Evolutionary conservation across 1,140 invertebrate species (phyloP).

Genomic region (Orius laevigatus): DNA sequence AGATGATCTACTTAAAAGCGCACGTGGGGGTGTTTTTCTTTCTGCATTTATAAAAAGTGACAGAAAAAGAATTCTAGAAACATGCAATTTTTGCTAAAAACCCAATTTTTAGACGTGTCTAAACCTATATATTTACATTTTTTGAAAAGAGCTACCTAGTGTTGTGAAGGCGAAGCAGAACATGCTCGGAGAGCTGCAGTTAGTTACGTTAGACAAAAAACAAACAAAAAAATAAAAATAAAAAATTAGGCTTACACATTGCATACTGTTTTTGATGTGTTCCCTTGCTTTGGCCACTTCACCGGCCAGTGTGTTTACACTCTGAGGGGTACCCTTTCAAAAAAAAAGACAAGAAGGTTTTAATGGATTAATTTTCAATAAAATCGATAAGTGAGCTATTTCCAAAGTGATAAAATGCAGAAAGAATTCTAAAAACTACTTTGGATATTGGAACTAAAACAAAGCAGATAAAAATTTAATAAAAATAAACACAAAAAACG

Average conservation of each 20-base stretch:
- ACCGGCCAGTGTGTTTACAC: constrained; percentile 29
- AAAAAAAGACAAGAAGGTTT: constrained; percentile 7
- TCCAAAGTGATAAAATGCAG: background rate
- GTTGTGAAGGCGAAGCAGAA: too few species aligned
- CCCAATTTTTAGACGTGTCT: too few species aligned
- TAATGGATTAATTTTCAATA: constrained; percentile 2
- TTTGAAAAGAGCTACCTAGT: too few species aligned
- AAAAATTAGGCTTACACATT: constrained; percentile 32
- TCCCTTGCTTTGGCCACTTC: constrained; percentile 37
- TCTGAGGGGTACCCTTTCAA: constrained; percentile 12
- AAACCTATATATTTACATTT: too few species aligned
- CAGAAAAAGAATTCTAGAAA: constrained; percentile 5
- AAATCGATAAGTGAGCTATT: background rate
- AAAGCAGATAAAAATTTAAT: too few species aligned
- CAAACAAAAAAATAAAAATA: constrained; percentile 1
- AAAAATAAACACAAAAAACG: too few species aligned
- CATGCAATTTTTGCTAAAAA: too few species aligned
- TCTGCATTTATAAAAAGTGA: background rate
- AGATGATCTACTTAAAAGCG: too few species aligned
- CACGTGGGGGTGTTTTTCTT: too few species aligned
- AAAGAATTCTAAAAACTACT: constrained; percentile 2
- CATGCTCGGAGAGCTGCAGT: background rate
- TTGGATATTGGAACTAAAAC: too few species aligned
- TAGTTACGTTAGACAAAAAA: constrained; percentile 1
- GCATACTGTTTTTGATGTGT: constrained; percentile 37